Evolutionary conservation across 2,113 vertebrate species (phyloP).

Genomic region (Rhineura floridana): DNA sequence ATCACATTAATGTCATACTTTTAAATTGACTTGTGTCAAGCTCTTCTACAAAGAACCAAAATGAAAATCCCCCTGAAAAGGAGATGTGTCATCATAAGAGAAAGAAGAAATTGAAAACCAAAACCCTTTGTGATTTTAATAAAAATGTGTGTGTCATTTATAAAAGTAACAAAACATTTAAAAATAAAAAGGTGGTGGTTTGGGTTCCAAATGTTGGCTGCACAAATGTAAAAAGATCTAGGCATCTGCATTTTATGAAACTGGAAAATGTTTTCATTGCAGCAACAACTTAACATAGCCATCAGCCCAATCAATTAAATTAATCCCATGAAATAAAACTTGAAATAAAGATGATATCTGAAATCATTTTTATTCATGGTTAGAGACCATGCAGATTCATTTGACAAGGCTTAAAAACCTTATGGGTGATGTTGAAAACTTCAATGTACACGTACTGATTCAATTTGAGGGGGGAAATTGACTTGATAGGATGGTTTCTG

Average conservation of each 20-base stretch:
- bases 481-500: conserved; percentile 67
- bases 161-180: background rate
- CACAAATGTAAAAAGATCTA: conserved; percentile 41
- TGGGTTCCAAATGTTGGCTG: background rate
- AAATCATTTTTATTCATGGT: conserved; percentile 81
- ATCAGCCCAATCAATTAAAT: conserved; percentile 73
- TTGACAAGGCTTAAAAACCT: conserved; percentile 78
- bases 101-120: background rate
- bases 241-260: conserved; percentile 46
- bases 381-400: conserved; percentile 74
- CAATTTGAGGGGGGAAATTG: conserved; percentile 50
- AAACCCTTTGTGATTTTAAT: background rate
- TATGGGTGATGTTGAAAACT: conserved; percentile 78
- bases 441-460: conserved; percentile 72
- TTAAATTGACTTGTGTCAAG: background rate
- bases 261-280: conserved; percentile 61
- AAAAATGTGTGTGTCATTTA: background rate
- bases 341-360: conserved; percentile 71
- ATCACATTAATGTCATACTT: background rate
- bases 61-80: background rate
- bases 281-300: conserved; percentile 60
- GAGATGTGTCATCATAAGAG: background rate
- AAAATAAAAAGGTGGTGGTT: background rate
- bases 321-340: conserved; percentile 76
- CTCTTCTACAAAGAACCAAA: background rate